These are phyloP conservation scores for Copsychus sechellarum DNA, from an alignment of 2,113 vertebrate species.

Conservation along the genomic window DNA sequence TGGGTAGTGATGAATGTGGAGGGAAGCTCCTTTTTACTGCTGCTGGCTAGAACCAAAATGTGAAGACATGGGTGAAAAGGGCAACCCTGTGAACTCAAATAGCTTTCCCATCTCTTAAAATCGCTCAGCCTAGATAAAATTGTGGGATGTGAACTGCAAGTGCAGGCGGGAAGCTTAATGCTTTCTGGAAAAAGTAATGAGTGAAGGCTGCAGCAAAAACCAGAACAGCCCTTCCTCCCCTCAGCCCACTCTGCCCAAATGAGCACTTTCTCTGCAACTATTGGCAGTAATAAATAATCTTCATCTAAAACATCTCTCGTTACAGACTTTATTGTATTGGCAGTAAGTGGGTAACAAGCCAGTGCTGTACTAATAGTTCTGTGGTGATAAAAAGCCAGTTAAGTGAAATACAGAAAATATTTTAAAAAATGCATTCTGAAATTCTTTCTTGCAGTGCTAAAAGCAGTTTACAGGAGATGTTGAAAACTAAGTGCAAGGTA, in stretches of 20 bases:
- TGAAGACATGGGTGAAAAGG: background rate
- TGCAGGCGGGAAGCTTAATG: background rate
- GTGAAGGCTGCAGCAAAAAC: background rate
- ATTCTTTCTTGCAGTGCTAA: background rate
- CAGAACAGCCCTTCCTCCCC: background rate
- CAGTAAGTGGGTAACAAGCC: background rate
- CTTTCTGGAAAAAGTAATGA: conserved; percentile 8
- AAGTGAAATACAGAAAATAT: background rate
- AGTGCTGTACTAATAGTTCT: background rate
- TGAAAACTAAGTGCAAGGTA: conserved; percentile 18
- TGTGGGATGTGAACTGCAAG: background rate
- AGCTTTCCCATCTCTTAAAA: background rate
- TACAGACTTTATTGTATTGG: background rate
- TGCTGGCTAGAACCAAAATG: background rate
- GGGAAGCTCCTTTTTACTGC: background rate
- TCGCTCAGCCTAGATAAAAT: background rate
- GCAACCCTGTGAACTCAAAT: background rate
- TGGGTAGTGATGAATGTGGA: background rate
- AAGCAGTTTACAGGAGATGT: conserved; percentile 1
- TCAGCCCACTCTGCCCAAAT: background rate
- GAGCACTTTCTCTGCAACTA: background rate
- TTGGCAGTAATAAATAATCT: conserved; percentile 22
- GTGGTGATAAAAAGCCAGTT: background rate
- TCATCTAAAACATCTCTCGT: background rate
- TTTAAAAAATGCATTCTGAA: background rate